Evolutionary conservation across 2,113 vertebrate species (phyloP), one percentile per base, ranked within the genome.

Genomic region (Gambusia holbrooki): DNA sequence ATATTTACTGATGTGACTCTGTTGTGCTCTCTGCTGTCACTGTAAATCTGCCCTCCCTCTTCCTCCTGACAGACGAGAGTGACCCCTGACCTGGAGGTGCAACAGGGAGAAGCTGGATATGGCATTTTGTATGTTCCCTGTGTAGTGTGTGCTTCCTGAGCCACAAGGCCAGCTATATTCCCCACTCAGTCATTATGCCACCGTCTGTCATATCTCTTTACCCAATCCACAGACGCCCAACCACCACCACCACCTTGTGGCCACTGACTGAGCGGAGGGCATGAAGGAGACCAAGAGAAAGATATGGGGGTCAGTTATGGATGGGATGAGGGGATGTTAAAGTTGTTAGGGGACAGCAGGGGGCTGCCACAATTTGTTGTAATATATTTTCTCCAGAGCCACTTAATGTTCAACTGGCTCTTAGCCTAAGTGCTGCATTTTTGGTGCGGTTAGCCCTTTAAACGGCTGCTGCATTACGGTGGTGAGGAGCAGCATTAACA

Each of bases 361-460:
- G 84, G 71, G 87, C 82, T 76, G 91, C 90, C 91, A 90, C 92
- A 93, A 93, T 92, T 92, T 94, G 92, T 77, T 87, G 93, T 94
- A 93, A 91, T 94, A 93, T 93, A 94, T 94, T 93, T 94, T 90
- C 89, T 90, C 81, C 64, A 78, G 86, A 93, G 91, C 95, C 96
- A 94, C 95, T 96, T 96, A 95, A 96, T 95, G 96, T 94, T 95
- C 91, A 90, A 94, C 95, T 94, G 94, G 93, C 93, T 89, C 91
- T 87, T 91, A 92, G 93, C 93, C 96, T 98, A 98, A 99, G 97
- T 96, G 96, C 95, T 67, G 72, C 90, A 88, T 93, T 91, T 58
- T 93, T 91, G 95, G 95, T 93, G 88, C 93, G 94, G 94, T 92
- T 82, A 92, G 95, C 95, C 95, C 96, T 97, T 87, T 85, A 96